A percentile compares a stretch with the other conserved stretches of the same genome.
Evolutionary conservation across 2,797 vertebrate genomes (phyloP).

Genomic region (Orientallactaga sibirica): DNA sequence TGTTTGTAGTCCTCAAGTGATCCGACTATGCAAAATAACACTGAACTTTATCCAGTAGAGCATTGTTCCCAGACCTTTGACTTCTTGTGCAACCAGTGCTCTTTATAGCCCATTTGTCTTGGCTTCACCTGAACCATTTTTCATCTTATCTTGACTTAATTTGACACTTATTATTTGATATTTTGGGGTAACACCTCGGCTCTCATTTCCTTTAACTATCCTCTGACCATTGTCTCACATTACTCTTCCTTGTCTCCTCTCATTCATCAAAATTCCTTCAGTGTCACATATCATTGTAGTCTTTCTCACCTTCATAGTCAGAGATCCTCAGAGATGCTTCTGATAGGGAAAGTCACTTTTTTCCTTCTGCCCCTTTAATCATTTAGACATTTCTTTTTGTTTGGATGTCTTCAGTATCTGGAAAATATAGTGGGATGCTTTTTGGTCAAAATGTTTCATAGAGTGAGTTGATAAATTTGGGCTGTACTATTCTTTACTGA

Average conservation of each 20-base stretch:
- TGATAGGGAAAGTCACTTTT: too few species aligned
- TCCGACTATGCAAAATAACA: not conserved
- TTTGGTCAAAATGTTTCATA: not conserved
- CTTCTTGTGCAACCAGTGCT: not conserved
- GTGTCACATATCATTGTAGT: not conserved
- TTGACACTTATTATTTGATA: not conserved
- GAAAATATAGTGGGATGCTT: not conserved
- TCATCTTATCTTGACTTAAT: constrained; percentile 8
- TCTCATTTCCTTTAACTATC: not conserved
- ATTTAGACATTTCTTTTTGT: not conserved
- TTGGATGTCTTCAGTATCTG: not conserved
- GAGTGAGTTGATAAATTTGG: not conserved
- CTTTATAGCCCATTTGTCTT: not conserved
- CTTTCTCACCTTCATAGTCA: not conserved
- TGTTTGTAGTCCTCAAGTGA: not conserved
- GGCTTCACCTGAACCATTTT: not conserved
- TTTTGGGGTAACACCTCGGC: not conserved
- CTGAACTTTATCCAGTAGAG: not conserved
- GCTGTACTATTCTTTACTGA: not conserved
- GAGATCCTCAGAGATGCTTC: too few species aligned
- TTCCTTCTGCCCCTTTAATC: too few species aligned
- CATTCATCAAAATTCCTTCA: not conserved
- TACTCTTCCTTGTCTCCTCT: not conserved
- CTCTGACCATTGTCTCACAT: not conserved
- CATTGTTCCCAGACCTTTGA: not conserved